These are phyloP conservation scores for Brenthis daphne DNA, from an alignment of 2,888 invertebrate genomes.

Conservation along the genomic window DNA sequence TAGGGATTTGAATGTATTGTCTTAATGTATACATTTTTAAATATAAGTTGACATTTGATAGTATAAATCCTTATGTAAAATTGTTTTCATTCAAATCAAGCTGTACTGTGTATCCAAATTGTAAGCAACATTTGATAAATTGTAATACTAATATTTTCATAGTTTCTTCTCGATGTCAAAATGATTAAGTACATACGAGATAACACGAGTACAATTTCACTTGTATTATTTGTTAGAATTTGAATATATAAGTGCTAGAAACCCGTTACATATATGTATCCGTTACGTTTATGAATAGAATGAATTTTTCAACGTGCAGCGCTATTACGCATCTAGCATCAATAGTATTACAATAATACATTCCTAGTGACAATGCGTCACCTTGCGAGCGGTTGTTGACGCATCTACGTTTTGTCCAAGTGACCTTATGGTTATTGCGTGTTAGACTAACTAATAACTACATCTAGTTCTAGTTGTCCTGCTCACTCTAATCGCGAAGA, in stretches of 20 bases:
- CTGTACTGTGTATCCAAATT: neutral
- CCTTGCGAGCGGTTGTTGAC: conserved; percentile 81
- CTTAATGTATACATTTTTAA: too few species aligned
- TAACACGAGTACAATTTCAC: conserved; percentile 37
- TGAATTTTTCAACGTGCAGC: conserved; percentile 46
- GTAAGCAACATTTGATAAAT: neutral
- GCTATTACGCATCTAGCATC: conserved; percentile 52
- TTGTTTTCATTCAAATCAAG: too few species aligned
- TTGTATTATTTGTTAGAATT: conserved; percentile 35
- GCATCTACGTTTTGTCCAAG: conserved; percentile 78
- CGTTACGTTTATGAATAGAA: conserved; percentile 53
- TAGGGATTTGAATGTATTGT: neutral
- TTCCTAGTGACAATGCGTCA: conserved; percentile 76
- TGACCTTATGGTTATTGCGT: conserved; percentile 74
- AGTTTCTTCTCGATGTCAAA: conserved; percentile 1
- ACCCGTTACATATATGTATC: conserved; percentile 57
- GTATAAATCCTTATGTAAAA: too few species aligned
- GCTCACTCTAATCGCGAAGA: conserved; percentile 57
- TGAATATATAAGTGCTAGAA: conserved; percentile 40
- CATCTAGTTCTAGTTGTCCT: conserved; percentile 65
- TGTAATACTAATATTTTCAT: neutral
- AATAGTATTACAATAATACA: conserved; percentile 69
- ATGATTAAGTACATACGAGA: conserved; percentile 7
- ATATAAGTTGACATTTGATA: too few species aligned
- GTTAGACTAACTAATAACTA: conserved; percentile 71